Conservation (phyloP, 2,113 vertebrate genomes). For the Seriola rivoliana region DNA sequence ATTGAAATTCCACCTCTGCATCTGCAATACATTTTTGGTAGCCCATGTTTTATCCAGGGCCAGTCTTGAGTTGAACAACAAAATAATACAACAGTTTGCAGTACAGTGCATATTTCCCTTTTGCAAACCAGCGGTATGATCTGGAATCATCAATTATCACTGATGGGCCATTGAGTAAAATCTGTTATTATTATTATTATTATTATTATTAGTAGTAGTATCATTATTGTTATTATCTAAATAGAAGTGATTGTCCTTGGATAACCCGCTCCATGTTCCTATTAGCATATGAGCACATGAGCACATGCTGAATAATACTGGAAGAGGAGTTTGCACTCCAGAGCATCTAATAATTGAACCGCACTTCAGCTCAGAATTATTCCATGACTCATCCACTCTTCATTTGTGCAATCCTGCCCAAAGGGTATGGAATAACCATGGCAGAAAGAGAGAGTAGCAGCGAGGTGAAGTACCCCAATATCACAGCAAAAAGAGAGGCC, state of each 20-base stretch:
- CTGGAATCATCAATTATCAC: not conserved
- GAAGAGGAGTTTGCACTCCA: constrained; percentile 20
- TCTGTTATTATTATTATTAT: too few relatives aligned
- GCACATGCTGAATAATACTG: constrained; percentile 40
- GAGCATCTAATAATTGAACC: constrained; percentile 45
- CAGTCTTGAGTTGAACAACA: not conserved
- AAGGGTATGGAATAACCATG: constrained; percentile 41
- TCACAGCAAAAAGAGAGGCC: constrained; percentile 25
- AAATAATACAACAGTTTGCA: not conserved
- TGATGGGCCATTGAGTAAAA: not conserved
- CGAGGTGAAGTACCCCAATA: constrained; percentile 38
- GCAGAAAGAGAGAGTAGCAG: constrained; percentile 27
- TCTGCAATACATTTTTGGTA: not conserved
- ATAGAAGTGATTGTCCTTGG: constrained; percentile 8
- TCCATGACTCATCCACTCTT: constrained; percentile 56
- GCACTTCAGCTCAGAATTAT: constrained; percentile 44
- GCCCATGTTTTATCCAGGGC: not conserved
- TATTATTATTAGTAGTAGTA: too few relatives aligned
- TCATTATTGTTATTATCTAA: not conserved
- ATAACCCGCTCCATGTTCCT: constrained; percentile 37
- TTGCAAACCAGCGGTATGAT: not conserved
- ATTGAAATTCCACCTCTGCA: not conserved
- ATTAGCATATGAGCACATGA: constrained; percentile 25
- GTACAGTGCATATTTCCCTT: not conserved
- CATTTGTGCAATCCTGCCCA: constrained; percentile 42